Base-by-base conservation (phyloP, 1,140 invertebrate genomes). In the Eupristina koningsbergeri region DNA sequence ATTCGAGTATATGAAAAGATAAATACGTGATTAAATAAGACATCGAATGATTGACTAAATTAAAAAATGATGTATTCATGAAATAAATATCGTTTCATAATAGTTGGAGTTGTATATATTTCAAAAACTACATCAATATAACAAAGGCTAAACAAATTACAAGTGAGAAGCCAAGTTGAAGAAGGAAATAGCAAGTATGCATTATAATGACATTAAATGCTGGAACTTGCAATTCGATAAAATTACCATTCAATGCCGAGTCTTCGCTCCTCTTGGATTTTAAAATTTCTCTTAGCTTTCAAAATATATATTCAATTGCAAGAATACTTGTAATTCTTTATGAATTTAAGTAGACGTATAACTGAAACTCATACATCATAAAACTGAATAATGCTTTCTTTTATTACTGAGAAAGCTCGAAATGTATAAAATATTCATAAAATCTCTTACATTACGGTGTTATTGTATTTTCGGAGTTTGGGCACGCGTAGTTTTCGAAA, bases 11-110 rank as follows among this genome's bases (percentile, higher is more conserved):
- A 61, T 61, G 19, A 19, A 22, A 47, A 76, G 15, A 22, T 26
- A 17, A 47, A 26, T 73, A 29, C 39, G 45, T 73, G 73, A 29
- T 50, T 13, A 22, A 75, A 67, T 19, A 36, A 36, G 29, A 45
- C 69, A 74, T 17, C 7, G 13, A 74, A 74, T 74, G 34, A 74
- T 50, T 50, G 34, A 74, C 22, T 22, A 47, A 31, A 74, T 74
- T 26, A 45, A 74, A 74, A 50, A 74, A 50, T 29, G 15, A 50
- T 50, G n/a, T 50, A 29, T 15, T 19, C 29, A 71, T 71, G n/a
- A 71, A 71, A 41, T 71, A 41, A 41, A 71, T 71, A 41, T 71
- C 22, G 11, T 71, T 71, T 41, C 34, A 67, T 67, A 36, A 36
- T 67, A 67, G 6, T 19, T 3, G 3, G 0, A 31, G 34, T 36